phyloP scores from a whole-genome alignment of 2,888 invertebrate genomes.

The Branchipolynoe longqiensis region DNA sequence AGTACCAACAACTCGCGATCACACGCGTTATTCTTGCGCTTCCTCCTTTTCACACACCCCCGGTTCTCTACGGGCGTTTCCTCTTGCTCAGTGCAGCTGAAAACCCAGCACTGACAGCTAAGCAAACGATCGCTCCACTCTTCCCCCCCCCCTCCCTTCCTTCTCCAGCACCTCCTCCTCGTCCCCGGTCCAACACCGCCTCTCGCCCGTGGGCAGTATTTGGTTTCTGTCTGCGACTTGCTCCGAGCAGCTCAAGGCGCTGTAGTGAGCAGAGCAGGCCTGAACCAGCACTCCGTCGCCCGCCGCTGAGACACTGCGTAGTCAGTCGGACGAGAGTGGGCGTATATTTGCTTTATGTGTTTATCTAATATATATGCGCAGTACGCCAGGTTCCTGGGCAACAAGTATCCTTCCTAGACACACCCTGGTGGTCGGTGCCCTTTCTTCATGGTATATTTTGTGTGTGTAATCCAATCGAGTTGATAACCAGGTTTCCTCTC shows the following conservation, averaged over 20 bases:
- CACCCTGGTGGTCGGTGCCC: no score
- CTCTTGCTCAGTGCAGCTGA: slow-evolving; percentile 39
- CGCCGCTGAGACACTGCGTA: no score
- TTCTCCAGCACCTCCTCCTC: background rate
- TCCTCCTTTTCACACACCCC: background rate
- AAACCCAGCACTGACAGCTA: slow-evolving; percentile 17
- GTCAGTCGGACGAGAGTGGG: no score
- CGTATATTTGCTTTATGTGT: no score
- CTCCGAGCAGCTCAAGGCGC: slow-evolving; percentile 10
- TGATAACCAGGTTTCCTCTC: no score
- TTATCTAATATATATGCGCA: no score
- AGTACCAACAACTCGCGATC: slow-evolving; percentile 23
- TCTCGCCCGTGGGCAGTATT: background rate
- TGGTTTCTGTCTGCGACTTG: slow-evolving; percentile 26
- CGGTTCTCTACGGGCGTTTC: slow-evolving; percentile 24
- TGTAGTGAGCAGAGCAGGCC: slow-evolving; percentile 4
- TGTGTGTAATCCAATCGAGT: no score
- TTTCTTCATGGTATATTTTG: no score
- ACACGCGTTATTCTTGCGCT: slow-evolving; percentile 24
- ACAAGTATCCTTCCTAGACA: no score
- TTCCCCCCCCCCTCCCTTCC: background rate
- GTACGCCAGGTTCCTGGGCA: no score
- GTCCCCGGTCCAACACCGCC: background rate
- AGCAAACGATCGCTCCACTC: slow-evolving; percentile 3
- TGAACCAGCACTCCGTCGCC: no score